Evolutionary conservation across 2,113 vertebrate species (phyloP).

Genomic region (Neopipo cinnamomea): DNA sequence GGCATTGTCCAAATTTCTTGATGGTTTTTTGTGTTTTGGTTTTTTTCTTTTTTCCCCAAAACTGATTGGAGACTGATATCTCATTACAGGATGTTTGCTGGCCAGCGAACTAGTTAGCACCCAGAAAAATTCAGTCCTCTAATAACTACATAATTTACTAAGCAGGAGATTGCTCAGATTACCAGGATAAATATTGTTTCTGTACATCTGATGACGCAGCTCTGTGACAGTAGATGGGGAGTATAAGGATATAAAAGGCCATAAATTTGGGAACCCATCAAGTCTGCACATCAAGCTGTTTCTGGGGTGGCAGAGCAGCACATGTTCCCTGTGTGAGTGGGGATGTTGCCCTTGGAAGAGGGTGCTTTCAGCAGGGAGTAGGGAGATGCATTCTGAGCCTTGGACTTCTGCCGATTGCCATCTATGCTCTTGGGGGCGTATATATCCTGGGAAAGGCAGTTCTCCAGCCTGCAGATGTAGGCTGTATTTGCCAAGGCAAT

Average conservation of each 20-base stretch:
- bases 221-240: background rate
- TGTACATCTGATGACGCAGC: background rate
- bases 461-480: background rate
- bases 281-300: background rate
- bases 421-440: background rate
- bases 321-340: background rate
- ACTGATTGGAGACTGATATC: background rate
- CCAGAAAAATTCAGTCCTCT: background rate
- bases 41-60: accelerated
- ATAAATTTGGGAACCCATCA: background rate
- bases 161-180: background rate
- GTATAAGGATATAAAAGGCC: background rate
- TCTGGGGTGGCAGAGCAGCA: background rate
- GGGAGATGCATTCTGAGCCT: background rate
- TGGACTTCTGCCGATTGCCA: accelerated
- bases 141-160: background rate
- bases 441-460: background rate
- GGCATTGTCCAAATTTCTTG: background rate
- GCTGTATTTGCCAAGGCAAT: background rate
- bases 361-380: background rate
- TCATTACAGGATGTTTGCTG: background rate
- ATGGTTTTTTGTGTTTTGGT: accelerated
- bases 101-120: background rate
- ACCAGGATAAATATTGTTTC: background rate
- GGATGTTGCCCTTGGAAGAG: background rate